Evolutionary conservation across 2,113 vertebrate species (phyloP), one percentile per base, ranked within the genome.

Genomic region (Poeciliopsis retropinna): DNA sequence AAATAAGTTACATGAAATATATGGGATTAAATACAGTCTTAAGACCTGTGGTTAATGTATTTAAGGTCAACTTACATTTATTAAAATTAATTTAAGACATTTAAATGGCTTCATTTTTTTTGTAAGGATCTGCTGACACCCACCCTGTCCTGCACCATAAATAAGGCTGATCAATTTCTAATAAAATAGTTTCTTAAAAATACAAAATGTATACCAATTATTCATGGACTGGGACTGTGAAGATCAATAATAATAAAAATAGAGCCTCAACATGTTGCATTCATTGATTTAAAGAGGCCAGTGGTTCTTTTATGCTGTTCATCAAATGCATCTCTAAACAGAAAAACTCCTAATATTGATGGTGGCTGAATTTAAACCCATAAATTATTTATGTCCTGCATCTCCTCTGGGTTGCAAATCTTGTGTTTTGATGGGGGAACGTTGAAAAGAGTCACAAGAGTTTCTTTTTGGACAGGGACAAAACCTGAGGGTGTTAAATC

Each of bases 381-480:
- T 88, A 9, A 88, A 88, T 90, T 86, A 88, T 91, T 84, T 22
- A 92, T 88, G 80, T 60, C 0, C 62, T 37, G 65, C 60, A 54
- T 79, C 71, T 71, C 75, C 64, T 81, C 70, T 41, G 30, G 12
- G 39, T 44, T 80, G 79, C 89, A 84, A 91, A 89, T 86, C 82
- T 84, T 87, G 70, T 70, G 73, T 84, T 90, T 86, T 72, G 82
- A 87, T 86, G 75, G 44, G 28, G 64, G 54, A 72, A 80, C 37
- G 63, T 65, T 76, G 73, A 70, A 79, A 71, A 78, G 78, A 85
- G 85, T 70, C 81, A 27, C 29, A 68, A 51, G 39, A 41, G 39
- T 70, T 79, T 32, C 5, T 63, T 75, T 60, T 44, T 51, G 60
- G 73, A 61, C 47, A 60, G 28, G 66, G 64, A 51, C 41, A 64